phyloP scores from a whole-genome alignment of 2,113 vertebrate species.

The Anolis sagrei region DNA sequence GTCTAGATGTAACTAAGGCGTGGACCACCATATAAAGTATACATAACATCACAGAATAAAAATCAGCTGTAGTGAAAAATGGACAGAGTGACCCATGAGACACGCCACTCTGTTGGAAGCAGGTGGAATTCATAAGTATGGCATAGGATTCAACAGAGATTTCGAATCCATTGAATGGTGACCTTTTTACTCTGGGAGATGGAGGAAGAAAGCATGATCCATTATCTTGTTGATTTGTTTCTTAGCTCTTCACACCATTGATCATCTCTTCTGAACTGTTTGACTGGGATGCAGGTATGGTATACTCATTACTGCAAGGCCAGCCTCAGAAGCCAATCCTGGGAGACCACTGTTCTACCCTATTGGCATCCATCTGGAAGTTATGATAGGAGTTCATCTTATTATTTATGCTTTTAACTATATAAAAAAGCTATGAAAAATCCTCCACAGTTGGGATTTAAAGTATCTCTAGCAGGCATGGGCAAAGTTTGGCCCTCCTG shows the following conservation, averaged over 20 bases:
- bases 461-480: too few relatives aligned
- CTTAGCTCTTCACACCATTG: background rate
- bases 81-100: background rate
- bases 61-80: background rate
- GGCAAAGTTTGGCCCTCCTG: too few relatives aligned
- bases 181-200: background rate
- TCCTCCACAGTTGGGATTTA: too few relatives aligned
- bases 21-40: too few relatives aligned
- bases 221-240: too few relatives aligned
- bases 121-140: background rate
- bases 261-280: background rate
- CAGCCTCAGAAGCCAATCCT: background rate
- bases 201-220: background rate
- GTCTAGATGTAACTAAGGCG: too few relatives aligned
- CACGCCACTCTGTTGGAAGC: background rate
- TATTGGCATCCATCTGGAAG: background rate
- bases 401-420: background rate
- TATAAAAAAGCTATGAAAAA: background rate
- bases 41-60: accelerated
- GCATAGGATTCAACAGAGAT: accelerated
- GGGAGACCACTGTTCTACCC: background rate
- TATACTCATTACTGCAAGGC: background rate
- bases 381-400: background rate
- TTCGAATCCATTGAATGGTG: background rate
- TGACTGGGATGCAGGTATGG: background rate